A percentile compares a stretch with the other conserved stretches of the same genome.
Evolutionary conservation across 2,113 vertebrate species (phyloP).

Genomic region (Chaenocephalus aceratus): DNA sequence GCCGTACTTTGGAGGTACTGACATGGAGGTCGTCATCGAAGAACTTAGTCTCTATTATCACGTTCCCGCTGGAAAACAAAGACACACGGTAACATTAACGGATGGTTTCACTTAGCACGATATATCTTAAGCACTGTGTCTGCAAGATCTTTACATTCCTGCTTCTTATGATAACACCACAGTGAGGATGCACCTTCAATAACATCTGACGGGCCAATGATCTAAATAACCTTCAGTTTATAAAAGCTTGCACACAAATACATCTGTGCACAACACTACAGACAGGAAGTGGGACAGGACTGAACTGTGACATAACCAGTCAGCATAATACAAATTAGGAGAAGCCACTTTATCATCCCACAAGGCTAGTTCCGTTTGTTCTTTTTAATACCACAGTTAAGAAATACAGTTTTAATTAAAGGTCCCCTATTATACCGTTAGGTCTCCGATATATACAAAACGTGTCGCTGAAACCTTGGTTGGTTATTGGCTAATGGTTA

Average conservation of each 20-base stretch:
- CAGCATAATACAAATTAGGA: no score
- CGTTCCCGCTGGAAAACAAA: slow-evolving; percentile 90
- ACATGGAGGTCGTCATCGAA: slow-evolving; percentile 97
- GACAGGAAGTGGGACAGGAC: not conserved
- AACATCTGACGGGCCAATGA: not conserved
- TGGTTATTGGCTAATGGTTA: no score
- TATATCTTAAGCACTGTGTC: not conserved
- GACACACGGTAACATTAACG: slow-evolving; percentile 25
- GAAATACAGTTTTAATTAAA: no score
- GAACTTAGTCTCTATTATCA: slow-evolving; percentile 99
- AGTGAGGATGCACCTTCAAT: not conserved
- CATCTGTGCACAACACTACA: not conserved
- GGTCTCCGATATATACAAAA: no score
- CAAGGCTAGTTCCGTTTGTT: no score
- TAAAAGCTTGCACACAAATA: not conserved
- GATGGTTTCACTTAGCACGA: no score
- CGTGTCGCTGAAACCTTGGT: no score
- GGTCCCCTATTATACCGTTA: no score
- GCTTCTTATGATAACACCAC: not conserved
- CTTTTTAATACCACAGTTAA: no score
- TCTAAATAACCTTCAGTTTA: not conserved
- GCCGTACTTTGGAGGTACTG: slow-evolving; percentile 98
- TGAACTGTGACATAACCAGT: not conserved
- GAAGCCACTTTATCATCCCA: no score
- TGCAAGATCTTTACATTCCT: slow-evolving; percentile 5